A percentile compares a stretch with the other conserved stretches of the same genome.
phyloP scores from a whole-genome alignment of 2,113 vertebrate species.

The Scomber japonicus region DNA sequence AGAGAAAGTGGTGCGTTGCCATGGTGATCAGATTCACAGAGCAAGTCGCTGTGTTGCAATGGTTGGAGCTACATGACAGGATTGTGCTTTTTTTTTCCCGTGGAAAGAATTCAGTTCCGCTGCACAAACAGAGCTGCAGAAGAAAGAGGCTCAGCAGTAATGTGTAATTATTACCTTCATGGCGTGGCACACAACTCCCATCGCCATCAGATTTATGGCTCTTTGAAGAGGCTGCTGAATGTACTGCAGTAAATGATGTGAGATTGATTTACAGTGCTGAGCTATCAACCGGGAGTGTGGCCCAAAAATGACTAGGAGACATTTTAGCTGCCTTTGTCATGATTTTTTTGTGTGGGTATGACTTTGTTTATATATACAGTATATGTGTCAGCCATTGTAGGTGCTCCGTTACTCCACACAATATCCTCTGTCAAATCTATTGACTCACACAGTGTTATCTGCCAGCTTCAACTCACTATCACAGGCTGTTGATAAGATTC shows the following conservation, averaged over 20 bases:
- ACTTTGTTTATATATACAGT: conserved; percentile 25
- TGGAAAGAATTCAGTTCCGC: conserved; percentile 54
- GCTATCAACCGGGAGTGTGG: conserved; percentile 36
- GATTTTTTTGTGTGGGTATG: conserved; percentile 27
- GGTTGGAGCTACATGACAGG: conserved; percentile 72
- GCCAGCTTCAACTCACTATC: conserved; percentile 46
- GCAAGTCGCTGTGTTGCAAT: conserved; percentile 53
- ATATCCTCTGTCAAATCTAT: conserved; percentile 31
- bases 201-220: conserved; percentile 51
- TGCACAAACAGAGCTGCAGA: conserved; percentile 44
- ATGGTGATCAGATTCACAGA: conserved; percentile 77
- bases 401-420: conserved; percentile 22
- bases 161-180: conserved; percentile 67
- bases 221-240: conserved; percentile 45
- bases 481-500: conserved; percentile 35
- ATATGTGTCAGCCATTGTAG: conserved; percentile 28
- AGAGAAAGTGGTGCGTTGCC: conserved; percentile 76
- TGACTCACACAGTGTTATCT: conserved; percentile 38
- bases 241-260: conserved; percentile 43
- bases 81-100: conserved; percentile 51
- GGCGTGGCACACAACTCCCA: conserved; percentile 22
- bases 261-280: conserved; percentile 52
- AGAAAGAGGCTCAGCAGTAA: conserved; percentile 55
- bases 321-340: conserved; percentile 48
- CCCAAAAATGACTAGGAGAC: conserved; percentile 39